Evolutionary conservation across 2,888 invertebrate genomes (phyloP).

Genomic region (Bellardia pandia): DNA sequence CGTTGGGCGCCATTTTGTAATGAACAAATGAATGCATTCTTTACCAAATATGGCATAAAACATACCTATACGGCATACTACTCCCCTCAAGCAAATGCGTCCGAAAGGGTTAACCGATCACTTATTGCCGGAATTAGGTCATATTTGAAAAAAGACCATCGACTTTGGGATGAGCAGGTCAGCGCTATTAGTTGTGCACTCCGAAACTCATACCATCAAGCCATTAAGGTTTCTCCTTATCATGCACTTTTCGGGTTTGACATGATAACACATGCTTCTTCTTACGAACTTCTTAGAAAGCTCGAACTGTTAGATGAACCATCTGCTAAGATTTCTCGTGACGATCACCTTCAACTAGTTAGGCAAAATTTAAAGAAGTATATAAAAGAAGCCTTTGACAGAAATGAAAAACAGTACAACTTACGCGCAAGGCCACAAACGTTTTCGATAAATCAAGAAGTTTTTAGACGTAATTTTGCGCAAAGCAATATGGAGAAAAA

Average conservation of each 20-base stretch:
- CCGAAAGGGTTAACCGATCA: too few species aligned
- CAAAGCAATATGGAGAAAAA: too few species aligned
- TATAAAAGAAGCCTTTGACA: constrained; percentile 48
- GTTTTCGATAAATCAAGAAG: too few species aligned
- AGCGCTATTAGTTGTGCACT: constrained; percentile 43
- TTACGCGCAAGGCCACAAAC: too few species aligned
- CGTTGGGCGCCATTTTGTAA: too few species aligned
- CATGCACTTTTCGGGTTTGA: constrained; percentile 38
- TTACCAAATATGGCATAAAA: too few species aligned
- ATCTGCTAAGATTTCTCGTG: neutral
- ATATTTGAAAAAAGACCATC: too few species aligned
- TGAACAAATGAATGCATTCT: too few species aligned
- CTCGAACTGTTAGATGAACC: constrained; percentile 40
- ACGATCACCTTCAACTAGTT: constrained; percentile 23
- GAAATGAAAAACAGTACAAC: constrained; percentile 35
- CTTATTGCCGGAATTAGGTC: too few species aligned
- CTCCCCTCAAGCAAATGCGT: too few species aligned
- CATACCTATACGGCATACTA: too few species aligned
- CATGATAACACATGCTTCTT: constrained; percentile 41
- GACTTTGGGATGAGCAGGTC: constrained; percentile 48
- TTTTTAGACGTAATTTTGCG: too few species aligned
- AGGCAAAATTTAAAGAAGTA: constrained; percentile 31
- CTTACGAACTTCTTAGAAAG: constrained; percentile 13
- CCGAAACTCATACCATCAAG: constrained; percentile 36
- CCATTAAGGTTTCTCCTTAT: constrained; percentile 31